Evolutionary conservation across 35 echinoderm and acorn worm species (phyloP), one percentile per base, ranked within the genome.

Genomic region (Diadema setosum): DNA sequence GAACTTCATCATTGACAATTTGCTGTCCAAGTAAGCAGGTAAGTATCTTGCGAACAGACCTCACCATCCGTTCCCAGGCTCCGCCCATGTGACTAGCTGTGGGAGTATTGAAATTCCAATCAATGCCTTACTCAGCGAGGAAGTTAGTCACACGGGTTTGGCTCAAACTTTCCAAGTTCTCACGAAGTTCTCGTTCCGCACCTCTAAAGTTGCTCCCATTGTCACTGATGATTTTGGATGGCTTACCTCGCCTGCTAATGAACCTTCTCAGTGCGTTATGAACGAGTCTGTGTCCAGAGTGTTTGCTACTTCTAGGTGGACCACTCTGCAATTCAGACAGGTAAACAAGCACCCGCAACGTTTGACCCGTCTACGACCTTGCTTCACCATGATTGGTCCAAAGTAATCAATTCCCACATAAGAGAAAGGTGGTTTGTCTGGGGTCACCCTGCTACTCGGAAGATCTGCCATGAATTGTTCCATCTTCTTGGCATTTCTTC

Each of bases 241-340:
- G 82, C 12, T 26, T 15, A 5, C 89, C 89, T 63, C 89, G 58
- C 12, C 81, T 46, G 27, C n/a, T 27, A 2, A 83, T 83, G 45
- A 82, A 82, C 21, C 80, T 27, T 4, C 24, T 1, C 11, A 82
- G 20, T 2, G 80, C 80, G 42, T 92, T 87, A 92, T 42, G 34
- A 86, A 92, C 25, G 90, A 92, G 33, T 92, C 90, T 76, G 90
- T 92, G 39, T 92, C 70, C 23, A 92, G 21, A 2, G 70, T 43
- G 32, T 85, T 70, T 11, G 36, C 15, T 3, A 60, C 5, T 14
- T 85, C 57, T 3, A 85, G 60, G n/a, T 85, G 81, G 18, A 83
- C 39, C 15, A 23, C 39, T 55, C 60, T n/a, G n/a, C n/a, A n/a
- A n/a, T n/a, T n/a, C n/a, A n/a, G 50, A 21, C 21, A n/a, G n/a